Conservation (phyloP, 1,140 invertebrate genomes). For the Philotrypesis tridentata region DNA sequence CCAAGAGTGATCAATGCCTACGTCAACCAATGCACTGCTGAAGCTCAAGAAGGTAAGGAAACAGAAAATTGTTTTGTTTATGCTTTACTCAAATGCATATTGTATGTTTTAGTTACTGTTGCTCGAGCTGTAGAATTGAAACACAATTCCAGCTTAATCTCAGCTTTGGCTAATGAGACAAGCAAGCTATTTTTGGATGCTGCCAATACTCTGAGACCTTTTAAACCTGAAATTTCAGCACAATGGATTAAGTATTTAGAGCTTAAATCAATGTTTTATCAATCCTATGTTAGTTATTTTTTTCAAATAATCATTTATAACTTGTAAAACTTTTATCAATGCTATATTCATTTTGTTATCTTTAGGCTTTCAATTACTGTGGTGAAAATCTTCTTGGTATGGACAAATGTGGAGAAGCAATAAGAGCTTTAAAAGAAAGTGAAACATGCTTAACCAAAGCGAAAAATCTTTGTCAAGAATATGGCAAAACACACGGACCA, state of each 20-base stretch:
- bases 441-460: slow-evolving; percentile 76
- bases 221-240: slow-evolving; percentile 75
- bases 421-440: slow-evolving; percentile 79
- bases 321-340: slow-evolving; percentile 3
- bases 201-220: slow-evolving; percentile 75
- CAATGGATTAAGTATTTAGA: slow-evolving; percentile 84
- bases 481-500: slow-evolving; percentile 77
- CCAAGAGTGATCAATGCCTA: slow-evolving; percentile 79
- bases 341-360: slow-evolving; percentile 12
- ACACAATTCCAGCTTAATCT: slow-evolving; percentile 79
- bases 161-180: slow-evolving; percentile 81
- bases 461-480: slow-evolving; percentile 76
- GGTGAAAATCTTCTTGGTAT: slow-evolving; percentile 79
- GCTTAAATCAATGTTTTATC: slow-evolving; percentile 79
- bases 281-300: slow-evolving; percentile 76
- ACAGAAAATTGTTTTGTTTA: slow-evolving; percentile 6
- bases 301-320: background rate
- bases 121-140: slow-evolving; percentile 83
- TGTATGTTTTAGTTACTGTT: slow-evolving; percentile 76
- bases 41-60: slow-evolving; percentile 81
- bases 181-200: slow-evolving; percentile 78
- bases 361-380: slow-evolving; percentile 80
- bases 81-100: slow-evolving; percentile 17
- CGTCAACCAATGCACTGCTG: slow-evolving; percentile 81
- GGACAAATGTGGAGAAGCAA: slow-evolving; percentile 84